phyloP scores from a whole-genome alignment of 1,140 invertebrate genomes.

The Cecropterus lyciades region DNA sequence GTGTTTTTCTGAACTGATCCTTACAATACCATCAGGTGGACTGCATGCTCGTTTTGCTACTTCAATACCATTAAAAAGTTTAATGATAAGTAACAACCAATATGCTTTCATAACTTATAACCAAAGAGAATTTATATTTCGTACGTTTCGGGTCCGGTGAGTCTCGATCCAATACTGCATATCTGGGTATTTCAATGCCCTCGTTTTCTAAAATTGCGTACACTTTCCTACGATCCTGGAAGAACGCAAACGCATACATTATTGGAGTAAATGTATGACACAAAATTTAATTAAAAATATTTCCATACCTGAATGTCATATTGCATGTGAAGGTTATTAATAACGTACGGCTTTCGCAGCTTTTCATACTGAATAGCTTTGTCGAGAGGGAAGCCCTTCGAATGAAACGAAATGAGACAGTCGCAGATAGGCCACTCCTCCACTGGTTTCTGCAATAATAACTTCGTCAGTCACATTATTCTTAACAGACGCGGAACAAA shows the following conservation, averaged over 20 bases:
- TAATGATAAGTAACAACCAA: no score
- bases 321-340: constrained; percentile 99
- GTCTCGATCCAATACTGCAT: constrained; percentile 98
- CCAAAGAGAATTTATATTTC: constrained; percentile 40
- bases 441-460: constrained; percentile 91
- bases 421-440: constrained; percentile 99
- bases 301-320: constrained; percentile 94
- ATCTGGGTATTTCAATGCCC: constrained; percentile 98
- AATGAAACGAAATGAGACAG: constrained; percentile 99
- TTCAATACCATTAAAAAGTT: no score
- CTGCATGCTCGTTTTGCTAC: no score
- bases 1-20: no score
- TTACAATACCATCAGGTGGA: no score
- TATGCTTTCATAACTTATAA: background rate
- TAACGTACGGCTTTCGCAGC: constrained; percentile 97
- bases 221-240: constrained; percentile 94
- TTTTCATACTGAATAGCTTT: constrained; percentile 99
- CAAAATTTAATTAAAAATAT: background rate
- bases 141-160: constrained; percentile 95
- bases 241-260: constrained; percentile 37
- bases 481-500: background rate
- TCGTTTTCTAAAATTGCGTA: constrained; percentile 97
- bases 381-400: constrained; percentile 98
- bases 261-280: constrained; percentile 1
- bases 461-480: constrained; percentile 13